Evolutionary conservation across 2,888 invertebrate species (phyloP), one percentile per base, ranked within the genome.

Genomic region (Ormyrus nitidulus): DNA sequence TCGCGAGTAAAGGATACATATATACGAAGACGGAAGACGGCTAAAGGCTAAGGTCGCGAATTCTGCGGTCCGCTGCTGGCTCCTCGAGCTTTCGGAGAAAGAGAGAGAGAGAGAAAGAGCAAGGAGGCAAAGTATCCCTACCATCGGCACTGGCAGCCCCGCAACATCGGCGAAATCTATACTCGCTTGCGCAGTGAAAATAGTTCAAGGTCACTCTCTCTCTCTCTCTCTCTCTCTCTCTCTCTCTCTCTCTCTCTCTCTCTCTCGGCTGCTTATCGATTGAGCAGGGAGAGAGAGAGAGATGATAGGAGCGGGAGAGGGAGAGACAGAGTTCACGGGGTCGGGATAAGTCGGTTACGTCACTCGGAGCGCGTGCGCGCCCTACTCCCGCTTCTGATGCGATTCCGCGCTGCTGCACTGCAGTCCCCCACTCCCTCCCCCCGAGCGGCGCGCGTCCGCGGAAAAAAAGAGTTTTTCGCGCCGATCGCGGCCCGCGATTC

Each of bases 191-290:
- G 2, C 44, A 58, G 84, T 84, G 83, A n/a, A 88, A 88, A 86
- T 87, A 84, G 88, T 85, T 87, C 88, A 88, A 89, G 88, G 88
- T 88, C 86, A 83, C 79, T 80, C 76, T 69, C 53, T 69, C 62
- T 54, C 19, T 19, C 19, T 19, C 19, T 19, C 19, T 19, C 19
- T 19, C 19, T 19, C 1, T 19, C 19, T 19, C 19, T 19, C 19
- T 80, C 76, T 69, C 53, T 69, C 62, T 54, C 19, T 19, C 19
- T 19, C 19, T 19, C 19, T 19, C 19, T 19, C 19, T 19, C 1
- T 19, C 19, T 19, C 19, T 19, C 19, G 19, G 19, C 19, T 19
- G 19, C 19, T 19, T 19, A 19, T 19, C 19, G 19, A 19, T 19
- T 19, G 19, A 19, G 19, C 19, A 19, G 19, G 19, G 19, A 19